Evolutionary conservation across 2,888 invertebrate species (phyloP), one percentile per base, ranked within the genome.

Genomic region (Dryocosmus kuriphilus): DNA sequence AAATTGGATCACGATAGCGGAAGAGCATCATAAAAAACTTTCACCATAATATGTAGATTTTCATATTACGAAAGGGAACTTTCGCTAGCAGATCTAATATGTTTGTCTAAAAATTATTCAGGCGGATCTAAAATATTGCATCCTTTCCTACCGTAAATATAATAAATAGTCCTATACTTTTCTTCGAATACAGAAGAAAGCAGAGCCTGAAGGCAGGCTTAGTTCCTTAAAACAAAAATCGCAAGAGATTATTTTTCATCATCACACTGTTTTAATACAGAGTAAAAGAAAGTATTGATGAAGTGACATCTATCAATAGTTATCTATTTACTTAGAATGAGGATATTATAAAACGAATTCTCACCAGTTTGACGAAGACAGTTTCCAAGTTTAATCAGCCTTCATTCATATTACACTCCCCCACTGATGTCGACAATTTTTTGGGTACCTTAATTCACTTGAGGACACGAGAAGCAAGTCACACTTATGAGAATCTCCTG

Each of bases 51-150:
- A n/a, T n/a, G n/a, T n/a, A 30, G 19, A 51, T 71, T 71, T 51
- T 30, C 67, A 71, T 51, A 51, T 71, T 71, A 71, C 46, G 71
- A 71, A 71, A 71, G 71, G 46, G n/a, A 30, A 71, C 71, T 71
- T 51, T 71, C 51, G 71, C 51, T 71, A 51, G 71, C 30, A 27
- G 27, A 71, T 71, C 71, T 46, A 71, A 71, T 71, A 30, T 71
- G n/a, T 30, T 71, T 30, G 9, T 46, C 27, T 71, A n/a, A 51
- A 71, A 71, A 71, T 51, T 30, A 46, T 27, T 46, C 46, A 71
- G 8, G n/a, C 51, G 71, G 30, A 71, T 51, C 30, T 19, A 32
- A 51, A 71, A 51, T 46, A 71, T 67, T 27, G 4, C 19, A 41
- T 41, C 8, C 27, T 24, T 19, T 16, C 22, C 4, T 27, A 46